A percentile compares a stretch with the other conserved stretches of the same genome.
phyloP scores from a whole-genome alignment of 2,797 vertebrate species.

The Hozukius guyotensis region DNA sequence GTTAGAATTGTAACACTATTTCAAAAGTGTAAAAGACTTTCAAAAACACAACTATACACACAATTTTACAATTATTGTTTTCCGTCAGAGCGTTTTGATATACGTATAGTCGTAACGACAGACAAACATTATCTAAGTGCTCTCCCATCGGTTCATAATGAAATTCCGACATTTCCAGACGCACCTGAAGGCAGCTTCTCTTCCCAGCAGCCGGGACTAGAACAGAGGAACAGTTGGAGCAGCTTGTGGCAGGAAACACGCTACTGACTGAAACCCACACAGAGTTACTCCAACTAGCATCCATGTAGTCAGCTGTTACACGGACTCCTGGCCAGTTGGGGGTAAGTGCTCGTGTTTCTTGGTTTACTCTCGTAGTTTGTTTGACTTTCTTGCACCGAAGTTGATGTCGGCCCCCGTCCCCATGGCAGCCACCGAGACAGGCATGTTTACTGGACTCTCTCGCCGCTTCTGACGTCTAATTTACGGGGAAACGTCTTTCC shows the following conservation, averaged over 20 bases:
- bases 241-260: constrained; percentile 48
- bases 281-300: background rate
- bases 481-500: constrained; percentile 20
- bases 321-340: background rate
- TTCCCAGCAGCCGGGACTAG: background rate
- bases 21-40: background rate
- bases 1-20: background rate
- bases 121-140: background rate
- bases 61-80: background rate
- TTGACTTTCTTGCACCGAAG: constrained; percentile 18
- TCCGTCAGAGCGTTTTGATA: too few species aligned
- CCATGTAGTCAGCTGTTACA: constrained; percentile 35
- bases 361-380: background rate
- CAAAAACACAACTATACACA: background rate
- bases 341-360: constrained; percentile 56
- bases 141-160: background rate
- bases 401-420: constrained; percentile 39
- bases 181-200: constrained; percentile 35
- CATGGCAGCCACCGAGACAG: constrained; percentile 27
- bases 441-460: constrained; percentile 54
- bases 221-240: background rate
- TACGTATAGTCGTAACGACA: background rate
- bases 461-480: constrained; percentile 24
- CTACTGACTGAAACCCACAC: constrained; percentile 13
- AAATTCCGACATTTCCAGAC: background rate